phyloP scores from a whole-genome alignment of 2,113 vertebrate genomes.

The Sinosuthora webbiana region DNA sequence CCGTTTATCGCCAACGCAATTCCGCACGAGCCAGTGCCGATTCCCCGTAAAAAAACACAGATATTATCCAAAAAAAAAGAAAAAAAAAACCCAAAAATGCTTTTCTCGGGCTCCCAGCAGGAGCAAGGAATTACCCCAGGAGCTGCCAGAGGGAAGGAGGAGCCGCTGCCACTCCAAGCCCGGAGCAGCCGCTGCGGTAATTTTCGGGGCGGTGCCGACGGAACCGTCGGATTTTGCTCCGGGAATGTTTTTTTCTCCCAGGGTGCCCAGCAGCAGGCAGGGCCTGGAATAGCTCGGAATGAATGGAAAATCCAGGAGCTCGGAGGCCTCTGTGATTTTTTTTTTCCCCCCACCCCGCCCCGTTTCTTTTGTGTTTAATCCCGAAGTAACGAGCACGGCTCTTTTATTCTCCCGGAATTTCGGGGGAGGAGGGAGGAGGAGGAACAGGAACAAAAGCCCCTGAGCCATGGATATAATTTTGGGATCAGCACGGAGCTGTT shows the following conservation, averaged over 20 bases:
- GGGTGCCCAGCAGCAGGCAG: neutral
- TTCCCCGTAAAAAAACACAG: neutral
- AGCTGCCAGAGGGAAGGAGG: neutral
- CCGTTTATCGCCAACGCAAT: neutral
- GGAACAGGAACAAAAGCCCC: neutral
- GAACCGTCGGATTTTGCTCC: neutral
- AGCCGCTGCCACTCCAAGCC: neutral
- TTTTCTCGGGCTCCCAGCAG: neutral
- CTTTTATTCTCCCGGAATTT: neutral
- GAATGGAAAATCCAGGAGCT: neutral
- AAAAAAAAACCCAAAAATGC: neutral
- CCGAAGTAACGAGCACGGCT: neutral
- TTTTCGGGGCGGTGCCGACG: neutral
- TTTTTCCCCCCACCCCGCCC: too few species aligned
- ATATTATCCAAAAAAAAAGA: neutral
- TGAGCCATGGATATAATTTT: neutral
- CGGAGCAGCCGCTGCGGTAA: neutral
- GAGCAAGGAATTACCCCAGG: neutral
- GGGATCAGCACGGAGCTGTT: neutral
- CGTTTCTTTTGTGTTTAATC: neutral
- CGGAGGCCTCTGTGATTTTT: neutral
- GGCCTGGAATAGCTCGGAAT: neutral
- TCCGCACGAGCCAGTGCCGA: accelerated
- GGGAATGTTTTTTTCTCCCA: neutral
- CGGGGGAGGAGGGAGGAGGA: neutral